Base-by-base conservation (phyloP, 2,797 vertebrate species). In the Eulemur mongoz region DNA sequence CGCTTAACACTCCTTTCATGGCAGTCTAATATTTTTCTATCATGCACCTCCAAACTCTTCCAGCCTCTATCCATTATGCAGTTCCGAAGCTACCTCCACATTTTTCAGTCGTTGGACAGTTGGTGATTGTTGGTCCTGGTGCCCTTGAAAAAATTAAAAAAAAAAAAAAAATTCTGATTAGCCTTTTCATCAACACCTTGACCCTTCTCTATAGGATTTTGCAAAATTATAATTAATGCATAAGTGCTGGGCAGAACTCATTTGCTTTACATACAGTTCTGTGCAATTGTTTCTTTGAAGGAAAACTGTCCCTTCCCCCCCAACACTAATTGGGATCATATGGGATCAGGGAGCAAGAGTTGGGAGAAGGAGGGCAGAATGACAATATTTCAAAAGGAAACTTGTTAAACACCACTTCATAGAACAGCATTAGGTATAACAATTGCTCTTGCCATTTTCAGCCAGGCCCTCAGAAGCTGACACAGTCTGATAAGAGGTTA, bases 181-280 rank as follows among this genome's bases (percentile, higher is more conserved):
- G 61, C 82, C 48, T 95, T 90, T 86, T 30, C 13, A 61, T 70
- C 75, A 92, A 93, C 40, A 82, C 54, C 17, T 63, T 92, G 63
- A 15, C 40, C 65, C 45, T 91, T 91, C 17, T 89, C 73, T 73
- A 78, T 86, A 73, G 14, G 50, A 61, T 91, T 95, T 78, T 83
- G 32, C 54, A 88, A 96, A 92, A 83, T 85, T 92, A 54, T 79
- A 83, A 78, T 85, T 72, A 92, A 93, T 54, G 61, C 35, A 35
- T 0, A 7, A 82, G 32, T 57, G 57, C 73, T 57, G 3, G 50
- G 30, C 11, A 94, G 45, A 95, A 32, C 32, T 95, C 70, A 88
- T 78, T 81, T 94, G 83, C 35, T 82, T 95, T 94, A 79, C 11
- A 73, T 94, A 79, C 11, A 73, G 12, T 63, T 81, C 40, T 63